Conservation (phyloP, 37 sponge, comb jelly and placozoan genomes). For the Bolinopsis microptera region DNA sequence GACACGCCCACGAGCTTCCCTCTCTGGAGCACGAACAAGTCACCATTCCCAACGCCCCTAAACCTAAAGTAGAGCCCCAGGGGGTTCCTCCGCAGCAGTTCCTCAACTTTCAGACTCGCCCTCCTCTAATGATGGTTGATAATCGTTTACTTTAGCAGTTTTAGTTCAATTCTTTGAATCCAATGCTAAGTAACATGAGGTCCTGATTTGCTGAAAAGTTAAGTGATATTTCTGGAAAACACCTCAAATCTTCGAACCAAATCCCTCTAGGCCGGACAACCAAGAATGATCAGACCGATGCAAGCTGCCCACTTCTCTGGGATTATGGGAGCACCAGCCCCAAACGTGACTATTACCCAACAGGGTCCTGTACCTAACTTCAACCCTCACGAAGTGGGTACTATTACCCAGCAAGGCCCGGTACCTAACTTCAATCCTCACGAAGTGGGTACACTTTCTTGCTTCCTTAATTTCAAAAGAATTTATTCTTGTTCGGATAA, state of each 20-base stretch:
- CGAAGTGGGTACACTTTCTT: too few relatives aligned
- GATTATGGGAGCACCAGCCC: conserved; percentile 61
- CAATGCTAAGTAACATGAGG: too few relatives aligned
- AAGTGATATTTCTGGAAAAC: too few relatives aligned
- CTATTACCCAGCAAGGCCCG: conserved; percentile 43
- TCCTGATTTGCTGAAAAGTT: too few relatives aligned
- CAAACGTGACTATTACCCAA: conserved; percentile 52
- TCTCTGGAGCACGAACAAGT: conserved; percentile 32
- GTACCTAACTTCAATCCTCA: conserved; percentile 42
- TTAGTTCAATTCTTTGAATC: too few relatives aligned
- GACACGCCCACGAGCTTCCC: conserved; percentile 30
- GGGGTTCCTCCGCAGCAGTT: conserved; percentile 22
- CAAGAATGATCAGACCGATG: background rate
- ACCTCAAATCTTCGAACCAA: too few relatives aligned
- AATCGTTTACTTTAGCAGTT: too few relatives aligned
- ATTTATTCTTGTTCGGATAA: too few relatives aligned
- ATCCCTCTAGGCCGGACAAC: background rate
- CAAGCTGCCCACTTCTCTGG: conserved; percentile 1
- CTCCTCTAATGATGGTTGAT: background rate
- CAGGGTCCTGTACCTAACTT: conserved; percentile 36
- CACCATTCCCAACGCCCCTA: background rate
- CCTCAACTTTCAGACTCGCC: background rate
- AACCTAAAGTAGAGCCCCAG: conserved; percentile 43
- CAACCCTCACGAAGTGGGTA: conserved; percentile 61
- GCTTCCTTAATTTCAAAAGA: too few relatives aligned